phyloP scores from a whole-genome alignment of 2,888 invertebrate genomes.

The Crepidodera aurea region DNA sequence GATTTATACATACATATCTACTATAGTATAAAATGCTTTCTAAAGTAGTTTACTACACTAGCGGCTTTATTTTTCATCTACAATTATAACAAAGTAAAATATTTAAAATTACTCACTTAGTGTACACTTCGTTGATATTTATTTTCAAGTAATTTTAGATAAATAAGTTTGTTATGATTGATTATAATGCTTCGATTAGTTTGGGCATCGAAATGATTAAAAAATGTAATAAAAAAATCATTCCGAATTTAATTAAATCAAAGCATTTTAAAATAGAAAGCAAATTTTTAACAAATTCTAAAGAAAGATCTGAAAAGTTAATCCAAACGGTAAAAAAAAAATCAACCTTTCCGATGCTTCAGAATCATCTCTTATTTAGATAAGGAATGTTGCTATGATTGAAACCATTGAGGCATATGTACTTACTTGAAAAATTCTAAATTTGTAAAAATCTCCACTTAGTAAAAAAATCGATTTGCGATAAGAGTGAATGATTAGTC shows the following conservation, averaged over 20 bases:
- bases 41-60: slow-evolving; percentile 16
- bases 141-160: slow-evolving; percentile 7
- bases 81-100: slow-evolving; percentile 19
- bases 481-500: too few species aligned
- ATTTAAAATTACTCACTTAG: slow-evolving; percentile 12
- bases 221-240: slow-evolving; percentile 35
- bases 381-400: slow-evolving; percentile 34
- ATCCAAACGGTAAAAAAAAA: slow-evolving; percentile 37
- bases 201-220: slow-evolving; percentile 24
- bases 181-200: slow-evolving; percentile 15
- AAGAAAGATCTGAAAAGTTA: slow-evolving; percentile 30
- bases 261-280: slow-evolving; percentile 12
- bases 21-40: slow-evolving; percentile 21
- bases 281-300: slow-evolving; percentile 3
- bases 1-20: slow-evolving; percentile 32
- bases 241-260: slow-evolving; percentile 8
- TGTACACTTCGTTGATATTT: slow-evolving; percentile 25
- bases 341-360: slow-evolving; percentile 30
- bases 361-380: slow-evolving; percentile 10
- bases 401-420: slow-evolving; percentile 23
- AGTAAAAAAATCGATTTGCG: too few species aligned
- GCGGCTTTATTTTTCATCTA: slow-evolving; percentile 3
- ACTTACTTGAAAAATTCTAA: slow-evolving; percentile 23
- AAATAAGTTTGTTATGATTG: slow-evolving; percentile 2
- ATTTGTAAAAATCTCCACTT: slow-evolving; percentile 5